These are phyloP conservation scores for Oostethus manadensis DNA, from an alignment of 2,113 vertebrate species.

Conservation along the genomic window DNA sequence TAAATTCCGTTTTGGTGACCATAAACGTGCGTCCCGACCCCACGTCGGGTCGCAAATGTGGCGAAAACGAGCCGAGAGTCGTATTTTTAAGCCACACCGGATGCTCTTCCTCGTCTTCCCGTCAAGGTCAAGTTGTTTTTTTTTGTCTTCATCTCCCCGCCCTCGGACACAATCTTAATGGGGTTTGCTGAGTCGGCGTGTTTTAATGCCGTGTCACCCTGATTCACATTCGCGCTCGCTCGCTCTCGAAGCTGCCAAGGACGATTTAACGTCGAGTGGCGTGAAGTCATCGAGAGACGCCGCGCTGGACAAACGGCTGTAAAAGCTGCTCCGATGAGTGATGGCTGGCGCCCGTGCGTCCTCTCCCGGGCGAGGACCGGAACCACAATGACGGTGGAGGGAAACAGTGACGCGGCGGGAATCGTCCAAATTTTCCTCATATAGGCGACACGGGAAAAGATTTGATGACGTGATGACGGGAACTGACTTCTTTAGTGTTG, in stretches of 20 bases:
- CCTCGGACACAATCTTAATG: background rate
- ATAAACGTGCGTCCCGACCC: conserved; percentile 14
- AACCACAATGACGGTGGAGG: background rate
- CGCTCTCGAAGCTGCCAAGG: conserved; percentile 23
- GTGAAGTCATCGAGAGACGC: conserved; percentile 16
- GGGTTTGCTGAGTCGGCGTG: conserved; percentile 36
- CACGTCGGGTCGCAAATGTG: background rate
- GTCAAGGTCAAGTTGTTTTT: conserved; percentile 23
- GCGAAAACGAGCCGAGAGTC: background rate
- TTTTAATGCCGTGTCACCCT: conserved; percentile 14
- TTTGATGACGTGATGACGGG: too few species aligned
- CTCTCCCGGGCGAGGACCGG: too few species aligned
- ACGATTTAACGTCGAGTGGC: conserved; percentile 22
- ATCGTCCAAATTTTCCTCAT: background rate
- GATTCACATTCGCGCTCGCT: conserved; percentile 28
- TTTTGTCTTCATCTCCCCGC: too few species aligned
- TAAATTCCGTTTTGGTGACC: conserved; percentile 54
- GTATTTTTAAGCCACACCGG: too few species aligned
- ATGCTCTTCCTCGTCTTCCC: conserved; percentile 2
- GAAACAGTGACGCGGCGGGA: background rate
- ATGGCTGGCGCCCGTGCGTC: background rate
- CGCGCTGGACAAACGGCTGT: conserved; percentile 11
- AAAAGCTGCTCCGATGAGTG: conserved; percentile 18
- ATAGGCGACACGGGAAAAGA: background rate
- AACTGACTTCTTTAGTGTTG: too few species aligned